Evolutionary conservation across 2,113 vertebrate genomes (phyloP).

Genomic region (Tretioscincus oriximinensis): DNA sequence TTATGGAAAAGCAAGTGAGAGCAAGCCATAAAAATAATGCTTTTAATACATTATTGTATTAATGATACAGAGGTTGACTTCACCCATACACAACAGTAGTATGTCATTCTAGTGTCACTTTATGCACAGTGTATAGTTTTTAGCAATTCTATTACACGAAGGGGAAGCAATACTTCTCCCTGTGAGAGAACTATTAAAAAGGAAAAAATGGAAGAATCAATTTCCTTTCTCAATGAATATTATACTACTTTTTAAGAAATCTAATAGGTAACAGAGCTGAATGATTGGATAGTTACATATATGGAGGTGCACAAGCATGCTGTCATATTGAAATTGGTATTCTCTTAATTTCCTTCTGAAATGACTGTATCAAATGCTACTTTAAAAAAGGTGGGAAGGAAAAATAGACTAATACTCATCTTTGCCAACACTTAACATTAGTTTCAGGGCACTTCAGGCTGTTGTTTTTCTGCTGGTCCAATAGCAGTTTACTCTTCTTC

Average conservation of each 20-base stretch:
- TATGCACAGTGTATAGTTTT: not conserved
- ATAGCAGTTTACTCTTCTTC: not conserved
- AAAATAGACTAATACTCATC: not conserved
- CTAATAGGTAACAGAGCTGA: not conserved
- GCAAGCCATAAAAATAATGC: not conserved
- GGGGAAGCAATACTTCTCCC: not conserved
- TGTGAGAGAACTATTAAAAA: not conserved
- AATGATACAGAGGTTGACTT: not conserved
- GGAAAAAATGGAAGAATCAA: not conserved
- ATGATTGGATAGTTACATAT: not conserved
- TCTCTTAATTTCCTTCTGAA: not conserved
- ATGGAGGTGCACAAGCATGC: not conserved
- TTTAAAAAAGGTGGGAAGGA: not conserved
- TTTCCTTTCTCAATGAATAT: not conserved
- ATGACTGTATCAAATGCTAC: not conserved
- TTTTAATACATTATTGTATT: not conserved
- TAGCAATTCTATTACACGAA: not conserved
- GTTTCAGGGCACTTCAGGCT: not conserved
- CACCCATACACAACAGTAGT: not conserved
- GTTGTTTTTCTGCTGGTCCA: not conserved
- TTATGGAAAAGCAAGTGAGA: not conserved
- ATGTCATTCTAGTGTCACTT: not conserved
- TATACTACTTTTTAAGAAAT: not conserved
- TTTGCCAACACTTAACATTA: not conserved
- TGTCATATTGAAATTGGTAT: not conserved